Evolutionary conservation across 2,797 vertebrate genomes (phyloP).

Genomic region (Megaceryle alcyon): DNA sequence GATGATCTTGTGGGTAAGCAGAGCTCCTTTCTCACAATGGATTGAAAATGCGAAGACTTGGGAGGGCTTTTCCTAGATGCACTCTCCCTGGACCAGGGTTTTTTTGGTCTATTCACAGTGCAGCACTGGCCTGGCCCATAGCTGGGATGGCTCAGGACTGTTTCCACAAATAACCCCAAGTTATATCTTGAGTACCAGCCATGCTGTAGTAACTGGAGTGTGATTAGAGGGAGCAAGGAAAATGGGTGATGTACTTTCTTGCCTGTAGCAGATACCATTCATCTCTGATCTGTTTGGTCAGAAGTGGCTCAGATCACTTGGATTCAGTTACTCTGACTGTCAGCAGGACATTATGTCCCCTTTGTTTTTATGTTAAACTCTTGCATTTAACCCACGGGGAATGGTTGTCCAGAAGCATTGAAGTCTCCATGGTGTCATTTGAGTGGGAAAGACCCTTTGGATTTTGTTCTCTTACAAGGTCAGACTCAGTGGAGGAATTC

Average conservation of each 20-base stretch:
- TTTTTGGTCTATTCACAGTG: background rate
- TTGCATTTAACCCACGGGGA: background rate
- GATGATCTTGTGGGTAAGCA: background rate
- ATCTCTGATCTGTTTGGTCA: background rate
- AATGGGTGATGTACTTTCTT: background rate
- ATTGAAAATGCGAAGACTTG: background rate
- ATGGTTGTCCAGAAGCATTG: background rate
- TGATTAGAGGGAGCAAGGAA: background rate
- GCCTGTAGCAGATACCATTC: background rate
- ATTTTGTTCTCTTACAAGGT: constrained; percentile 23
- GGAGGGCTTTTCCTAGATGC: background rate
- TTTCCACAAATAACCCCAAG: background rate
- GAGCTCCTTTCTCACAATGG: background rate
- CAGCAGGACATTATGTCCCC: background rate
- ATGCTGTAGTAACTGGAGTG: background rate
- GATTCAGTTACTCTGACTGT: background rate
- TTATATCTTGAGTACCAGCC: background rate
- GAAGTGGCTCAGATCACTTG: background rate
- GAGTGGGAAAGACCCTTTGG: background rate
- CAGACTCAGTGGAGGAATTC: background rate
- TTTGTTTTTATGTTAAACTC: background rate
- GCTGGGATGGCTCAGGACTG: background rate
- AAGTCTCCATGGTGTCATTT: background rate
- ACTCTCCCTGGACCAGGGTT: background rate
- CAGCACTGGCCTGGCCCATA: background rate